These are phyloP conservation scores for Urocynchramus pylzowi DNA, from an alignment of 2,113 vertebrate genomes.

Conservation along the genomic window DNA sequence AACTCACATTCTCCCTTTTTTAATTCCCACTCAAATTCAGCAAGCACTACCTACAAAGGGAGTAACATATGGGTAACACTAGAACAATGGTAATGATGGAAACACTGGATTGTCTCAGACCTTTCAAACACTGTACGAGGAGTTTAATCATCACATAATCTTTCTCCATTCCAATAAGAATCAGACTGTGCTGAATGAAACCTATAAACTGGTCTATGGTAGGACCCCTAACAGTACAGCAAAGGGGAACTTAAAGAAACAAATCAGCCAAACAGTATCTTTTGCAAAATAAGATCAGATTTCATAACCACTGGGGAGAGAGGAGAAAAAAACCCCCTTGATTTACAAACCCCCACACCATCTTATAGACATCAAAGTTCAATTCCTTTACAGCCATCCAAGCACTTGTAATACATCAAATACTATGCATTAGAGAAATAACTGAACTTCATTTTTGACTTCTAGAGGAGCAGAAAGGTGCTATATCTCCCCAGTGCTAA, in stretches of 20 bases:
- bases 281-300: background rate
- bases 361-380: background rate
- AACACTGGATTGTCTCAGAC: background rate
- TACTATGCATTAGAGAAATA: background rate
- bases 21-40: conserved; percentile 72
- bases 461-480: background rate
- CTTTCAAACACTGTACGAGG: background rate
- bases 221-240: background rate
- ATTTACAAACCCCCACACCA: background rate
- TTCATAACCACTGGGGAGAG: background rate
- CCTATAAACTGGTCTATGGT: background rate
- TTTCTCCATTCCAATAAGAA: background rate
- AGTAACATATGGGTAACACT: background rate
- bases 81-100: background rate
- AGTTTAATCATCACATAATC: background rate
- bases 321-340: background rate
- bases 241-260: background rate
- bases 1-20: conserved; percentile 70
- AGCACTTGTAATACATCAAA: background rate
- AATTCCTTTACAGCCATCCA: background rate
- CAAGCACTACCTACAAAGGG: conserved; percentile 72
- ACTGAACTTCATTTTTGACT: background rate
- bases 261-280: background rate
- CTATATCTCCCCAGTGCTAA: background rate
- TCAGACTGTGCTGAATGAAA: background rate